Evolutionary conservation across 2,888 invertebrate species (phyloP).

Genomic region (Pseudanteris insignis): DNA sequence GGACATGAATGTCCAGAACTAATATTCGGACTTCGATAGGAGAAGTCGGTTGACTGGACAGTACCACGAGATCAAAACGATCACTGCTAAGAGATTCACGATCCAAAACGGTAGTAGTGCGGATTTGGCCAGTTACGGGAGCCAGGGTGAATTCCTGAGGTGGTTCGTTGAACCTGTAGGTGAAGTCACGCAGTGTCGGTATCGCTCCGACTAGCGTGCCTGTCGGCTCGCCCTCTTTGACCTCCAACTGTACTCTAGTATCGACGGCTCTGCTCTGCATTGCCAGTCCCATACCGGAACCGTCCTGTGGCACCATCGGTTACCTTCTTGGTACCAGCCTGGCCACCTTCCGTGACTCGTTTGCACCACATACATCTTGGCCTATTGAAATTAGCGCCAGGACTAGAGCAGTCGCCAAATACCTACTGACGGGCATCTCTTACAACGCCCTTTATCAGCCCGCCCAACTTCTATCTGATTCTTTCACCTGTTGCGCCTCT

Average conservation of each 20-base stretch:
- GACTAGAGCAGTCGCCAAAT: constrained; percentile 58
- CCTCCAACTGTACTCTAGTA: constrained; percentile 85
- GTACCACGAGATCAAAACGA: constrained; percentile 88
- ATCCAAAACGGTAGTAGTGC: constrained; percentile 83
- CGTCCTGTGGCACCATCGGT: constrained; percentile 60
- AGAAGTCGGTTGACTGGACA: constrained; percentile 91
- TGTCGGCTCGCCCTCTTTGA: constrained; percentile 84
- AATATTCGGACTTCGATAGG: constrained; percentile 91
- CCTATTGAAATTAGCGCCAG: constrained; percentile 51
- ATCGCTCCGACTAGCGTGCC: constrained; percentile 88
- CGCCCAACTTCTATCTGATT: constrained; percentile 2
- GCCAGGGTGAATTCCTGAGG: constrained; percentile 88
- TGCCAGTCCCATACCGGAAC: constrained; percentile 57
- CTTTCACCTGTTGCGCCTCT: constrained; percentile 23
- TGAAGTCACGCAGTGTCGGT: constrained; percentile 86
- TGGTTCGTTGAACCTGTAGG: constrained; percentile 92
- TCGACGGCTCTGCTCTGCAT: constrained; percentile 91
- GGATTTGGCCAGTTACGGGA: constrained; percentile 84
- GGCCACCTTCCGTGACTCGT: no score
- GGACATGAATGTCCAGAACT: constrained; percentile 92
- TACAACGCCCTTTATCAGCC: constrained; percentile 12
- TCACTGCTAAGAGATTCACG: constrained; percentile 81
- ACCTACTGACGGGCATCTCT: constrained; percentile 59
- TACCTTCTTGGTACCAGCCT: constrained; percentile 61
- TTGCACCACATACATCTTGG: constrained; percentile 50